These are phyloP conservation scores for Aphis craccivora DNA, from an alignment of 1,140 invertebrate species.

Conservation along the genomic window DNA sequence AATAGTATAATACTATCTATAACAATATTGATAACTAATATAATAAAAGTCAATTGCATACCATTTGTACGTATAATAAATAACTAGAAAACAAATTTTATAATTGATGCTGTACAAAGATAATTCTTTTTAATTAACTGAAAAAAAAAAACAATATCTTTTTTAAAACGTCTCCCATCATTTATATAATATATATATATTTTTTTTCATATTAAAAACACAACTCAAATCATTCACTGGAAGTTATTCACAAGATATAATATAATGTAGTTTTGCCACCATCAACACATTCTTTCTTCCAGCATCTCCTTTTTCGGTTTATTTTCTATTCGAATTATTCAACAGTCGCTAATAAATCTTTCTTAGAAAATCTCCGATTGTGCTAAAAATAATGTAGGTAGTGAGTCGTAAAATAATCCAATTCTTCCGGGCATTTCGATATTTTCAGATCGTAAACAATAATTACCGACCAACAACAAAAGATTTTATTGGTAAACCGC, in stretches of 20 bases:
- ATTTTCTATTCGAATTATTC: constrained; percentile 13
- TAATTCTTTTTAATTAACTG: background rate
- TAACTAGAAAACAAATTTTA: background rate
- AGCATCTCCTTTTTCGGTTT: background rate
- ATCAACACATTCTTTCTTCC: background rate
- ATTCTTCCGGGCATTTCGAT: constrained; percentile 35
- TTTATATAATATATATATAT: too few species aligned
- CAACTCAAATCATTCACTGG: background rate
- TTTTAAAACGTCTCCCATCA: background rate
- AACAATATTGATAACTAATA: background rate
- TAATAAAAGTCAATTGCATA: background rate
- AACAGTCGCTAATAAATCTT: constrained; percentile 13
- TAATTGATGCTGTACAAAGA: background rate
- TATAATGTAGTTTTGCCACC: background rate
- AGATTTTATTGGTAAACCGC: constrained; percentile 6
- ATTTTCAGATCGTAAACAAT: constrained; percentile 8
- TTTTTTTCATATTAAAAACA: background rate
- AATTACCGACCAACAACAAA: constrained; percentile 35
- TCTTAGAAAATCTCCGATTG: background rate
- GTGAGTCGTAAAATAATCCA: constrained; percentile 41
- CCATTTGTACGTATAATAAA: background rate
- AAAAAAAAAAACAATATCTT: background rate
- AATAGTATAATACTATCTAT: too few species aligned
- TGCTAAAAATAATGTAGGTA: constrained; percentile 28
- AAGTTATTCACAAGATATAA: constrained; percentile 21